A percentile compares a stretch with the other conserved stretches of the same genome.
phyloP scores from a whole-genome alignment of 2,113 vertebrate genomes.

The Ginglymostoma cirratum region DNA sequence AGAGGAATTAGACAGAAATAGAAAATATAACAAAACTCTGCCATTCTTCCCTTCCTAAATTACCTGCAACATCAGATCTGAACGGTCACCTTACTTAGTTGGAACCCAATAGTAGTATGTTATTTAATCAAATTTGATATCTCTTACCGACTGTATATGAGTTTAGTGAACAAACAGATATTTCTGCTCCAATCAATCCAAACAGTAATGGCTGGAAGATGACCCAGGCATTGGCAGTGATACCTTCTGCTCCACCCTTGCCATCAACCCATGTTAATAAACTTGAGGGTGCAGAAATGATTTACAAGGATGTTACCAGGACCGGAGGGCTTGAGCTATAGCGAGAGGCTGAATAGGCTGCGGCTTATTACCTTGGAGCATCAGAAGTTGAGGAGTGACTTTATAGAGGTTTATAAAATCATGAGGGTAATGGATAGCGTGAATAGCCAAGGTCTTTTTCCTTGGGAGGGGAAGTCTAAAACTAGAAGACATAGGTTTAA shows the following conservation, averaged over 20 bases:
- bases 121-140: background rate
- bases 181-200: constrained; percentile 87
- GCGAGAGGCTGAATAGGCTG: no score
- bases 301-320: no score
- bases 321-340: no score
- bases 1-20: background rate
- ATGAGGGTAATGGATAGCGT: no score
- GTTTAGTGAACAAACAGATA: constrained; percentile 66
- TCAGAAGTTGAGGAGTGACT: no score
- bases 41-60: background rate
- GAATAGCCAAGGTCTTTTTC: no score
- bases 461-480: no score
- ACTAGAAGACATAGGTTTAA: no score
- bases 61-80: background rate
- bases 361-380: no score
- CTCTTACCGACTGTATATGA: constrained; percentile 80
- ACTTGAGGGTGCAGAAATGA: no score
- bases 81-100: background rate
- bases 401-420: no score
- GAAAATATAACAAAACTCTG: background rate
- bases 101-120: background rate
- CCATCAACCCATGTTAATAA: no score
- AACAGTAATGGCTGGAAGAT: constrained; percentile 92
- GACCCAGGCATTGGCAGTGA: constrained; percentile 70
- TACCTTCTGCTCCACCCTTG: constrained; percentile 71